Evolutionary conservation across 2,113 vertebrate species (phyloP).

Genomic region (Rattus norvegicus): DNA sequence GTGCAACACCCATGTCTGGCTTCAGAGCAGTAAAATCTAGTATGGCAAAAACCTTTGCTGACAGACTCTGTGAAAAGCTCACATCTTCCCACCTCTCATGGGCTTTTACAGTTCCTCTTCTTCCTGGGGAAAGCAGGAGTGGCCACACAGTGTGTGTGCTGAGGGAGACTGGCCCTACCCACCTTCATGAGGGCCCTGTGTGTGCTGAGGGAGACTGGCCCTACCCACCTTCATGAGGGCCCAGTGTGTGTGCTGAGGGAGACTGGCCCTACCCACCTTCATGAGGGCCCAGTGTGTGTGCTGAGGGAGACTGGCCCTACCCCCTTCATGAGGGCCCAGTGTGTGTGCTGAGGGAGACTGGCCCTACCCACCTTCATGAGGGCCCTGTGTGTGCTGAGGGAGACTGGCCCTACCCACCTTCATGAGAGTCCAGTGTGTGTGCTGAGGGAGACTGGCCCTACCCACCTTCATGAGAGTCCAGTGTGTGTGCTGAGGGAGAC

Average conservation of each 20-base stretch:
- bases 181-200: slow-evolving; percentile 91
- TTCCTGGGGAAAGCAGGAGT: not conserved
- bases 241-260: too few species aligned
- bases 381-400: too few species aligned
- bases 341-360: too few species aligned
- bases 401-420: slow-evolving; percentile 86
- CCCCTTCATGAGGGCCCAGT: slow-evolving; percentile 91
- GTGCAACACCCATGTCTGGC: not conserved
- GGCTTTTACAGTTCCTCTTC: too few species aligned
- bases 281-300: slow-evolving; percentile 88
- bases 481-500: too few species aligned
- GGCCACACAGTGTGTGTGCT: accelerated
- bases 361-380: too few species aligned
- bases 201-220: too few species aligned
- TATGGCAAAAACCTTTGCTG: not conserved
- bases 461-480: slow-evolving; percentile 95
- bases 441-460: too few species aligned
- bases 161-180: not conserved
- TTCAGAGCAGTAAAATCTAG: not conserved
- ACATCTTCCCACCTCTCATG: not conserved
- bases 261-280: slow-evolving; percentile 88
- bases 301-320: not conserved
- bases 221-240: too few species aligned
- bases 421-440: slow-evolving; percentile 85
- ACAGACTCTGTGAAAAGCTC: not conserved